These are phyloP conservation scores for Porites lobata DNA, from an alignment of 92 coral and sea anemone species.

Conservation along the genomic window DNA sequence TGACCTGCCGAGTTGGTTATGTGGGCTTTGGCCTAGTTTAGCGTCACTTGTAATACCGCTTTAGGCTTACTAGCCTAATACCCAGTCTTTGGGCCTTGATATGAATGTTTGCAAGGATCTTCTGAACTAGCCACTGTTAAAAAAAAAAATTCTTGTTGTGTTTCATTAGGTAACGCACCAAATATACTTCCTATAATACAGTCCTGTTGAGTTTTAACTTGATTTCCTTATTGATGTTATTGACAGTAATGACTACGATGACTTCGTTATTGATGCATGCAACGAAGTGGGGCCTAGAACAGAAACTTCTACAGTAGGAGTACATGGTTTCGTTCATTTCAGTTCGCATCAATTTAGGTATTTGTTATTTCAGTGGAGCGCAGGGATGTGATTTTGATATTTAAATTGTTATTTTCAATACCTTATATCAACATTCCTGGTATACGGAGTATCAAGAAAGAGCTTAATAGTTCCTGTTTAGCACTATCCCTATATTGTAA, in stretches of 20 bases:
- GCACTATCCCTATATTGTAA: constrained; percentile 20
- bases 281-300: background rate
- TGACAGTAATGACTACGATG: constrained; percentile 24
- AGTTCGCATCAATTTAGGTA: constrained; percentile 18
- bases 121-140: constrained; percentile 21
- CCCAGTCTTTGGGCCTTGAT: constrained; percentile 11
- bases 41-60: constrained; percentile 28
- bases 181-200: constrained; percentile 18
- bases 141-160: constrained; percentile 15
- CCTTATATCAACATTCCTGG: constrained; percentile 22
- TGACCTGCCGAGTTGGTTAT: constrained; percentile 36
- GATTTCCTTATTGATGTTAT: constrained; percentile 23
- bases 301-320: constrained; percentile 19
- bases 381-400: constrained; percentile 15
- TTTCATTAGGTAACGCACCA: constrained; percentile 18
- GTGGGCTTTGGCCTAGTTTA: constrained; percentile 58
- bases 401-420: constrained; percentile 8
- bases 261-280: constrained; percentile 11
- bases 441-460: constrained; percentile 8
- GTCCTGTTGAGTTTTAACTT: constrained; percentile 35
- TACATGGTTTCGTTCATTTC: constrained; percentile 9
- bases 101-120: constrained; percentile 16
- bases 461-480: constrained; percentile 27
- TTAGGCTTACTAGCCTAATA: constrained; percentile 11
- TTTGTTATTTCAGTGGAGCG: constrained; percentile 16